Evolutionary conservation across 2,113 vertebrate genomes (phyloP).

Genomic region (Haemorhous mexicanus): DNA sequence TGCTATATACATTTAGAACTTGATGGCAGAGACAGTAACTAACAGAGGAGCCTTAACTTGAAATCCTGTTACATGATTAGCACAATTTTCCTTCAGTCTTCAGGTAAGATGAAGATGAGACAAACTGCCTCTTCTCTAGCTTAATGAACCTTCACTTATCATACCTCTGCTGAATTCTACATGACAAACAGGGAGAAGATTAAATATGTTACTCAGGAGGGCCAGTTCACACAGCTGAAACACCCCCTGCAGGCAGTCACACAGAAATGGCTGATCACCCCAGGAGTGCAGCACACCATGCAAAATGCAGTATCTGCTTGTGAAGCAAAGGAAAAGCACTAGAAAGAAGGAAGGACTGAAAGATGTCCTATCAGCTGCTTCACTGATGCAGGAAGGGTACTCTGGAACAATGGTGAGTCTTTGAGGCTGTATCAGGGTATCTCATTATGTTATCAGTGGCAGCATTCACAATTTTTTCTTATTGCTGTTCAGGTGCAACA

Average conservation of each 20-base stretch:
- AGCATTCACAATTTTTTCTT: background rate
- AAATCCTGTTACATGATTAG: background rate
- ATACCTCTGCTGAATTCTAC: background rate
- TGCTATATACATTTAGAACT: background rate
- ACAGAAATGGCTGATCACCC: background rate
- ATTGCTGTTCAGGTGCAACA: background rate
- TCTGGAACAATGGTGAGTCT: background rate
- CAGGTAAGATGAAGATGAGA: background rate
- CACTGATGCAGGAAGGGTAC: background rate
- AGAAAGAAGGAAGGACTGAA: background rate
- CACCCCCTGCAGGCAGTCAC: background rate
- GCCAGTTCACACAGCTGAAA: background rate
- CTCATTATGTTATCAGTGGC: background rate
- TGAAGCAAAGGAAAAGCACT: background rate
- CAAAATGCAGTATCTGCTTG: background rate
- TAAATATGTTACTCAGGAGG: background rate
- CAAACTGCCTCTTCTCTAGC: background rate
- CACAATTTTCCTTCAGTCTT: background rate
- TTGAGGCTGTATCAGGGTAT: background rate
- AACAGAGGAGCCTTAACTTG: background rate
- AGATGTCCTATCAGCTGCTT: background rate
- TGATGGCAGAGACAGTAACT: background rate
- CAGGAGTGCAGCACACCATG: background rate
- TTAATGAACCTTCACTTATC: background rate
- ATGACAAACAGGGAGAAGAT: background rate